A percentile compares a stretch with the other conserved stretches of the same genome.
Conservation (phyloP, 2,113 vertebrate genomes). For the Hemibagrus wyckioides region DNA sequence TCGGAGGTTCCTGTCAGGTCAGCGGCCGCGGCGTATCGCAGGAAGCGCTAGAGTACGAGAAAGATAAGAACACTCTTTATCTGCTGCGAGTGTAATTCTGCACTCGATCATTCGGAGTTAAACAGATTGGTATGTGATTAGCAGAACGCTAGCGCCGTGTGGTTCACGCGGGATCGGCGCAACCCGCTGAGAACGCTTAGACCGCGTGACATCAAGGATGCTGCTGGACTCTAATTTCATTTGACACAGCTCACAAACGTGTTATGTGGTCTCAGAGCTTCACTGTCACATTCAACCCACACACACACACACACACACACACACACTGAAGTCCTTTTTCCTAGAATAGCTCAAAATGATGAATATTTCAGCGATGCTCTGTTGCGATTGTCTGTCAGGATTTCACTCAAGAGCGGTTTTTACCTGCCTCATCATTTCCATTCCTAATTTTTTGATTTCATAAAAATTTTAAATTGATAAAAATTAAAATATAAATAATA, state of each 20-base stretch:
- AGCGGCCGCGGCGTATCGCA: no score
- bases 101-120: background rate
- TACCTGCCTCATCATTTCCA: background rate
- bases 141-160: background rate
- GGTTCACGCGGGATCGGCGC: background rate
- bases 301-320: background rate
- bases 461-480: background rate
- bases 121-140: background rate
- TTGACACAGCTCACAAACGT: conserved; percentile 34
- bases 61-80: background rate
- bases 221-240: conserved; percentile 24
- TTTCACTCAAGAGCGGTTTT: background rate
- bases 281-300: background rate
- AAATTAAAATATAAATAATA: background rate
- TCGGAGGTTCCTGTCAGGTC: background rate
- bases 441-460: background rate
- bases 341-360: conserved; percentile 4
- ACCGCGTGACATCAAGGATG: conserved; percentile 7
- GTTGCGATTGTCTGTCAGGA: background rate
- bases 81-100: conserved; percentile 6
- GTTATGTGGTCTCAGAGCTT: background rate
- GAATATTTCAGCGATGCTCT: conserved; percentile 5
- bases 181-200: background rate
- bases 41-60: background rate
- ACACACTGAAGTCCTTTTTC: background rate